Evolutionary conservation across 2,113 vertebrate genomes (phyloP).

Genomic region (Onychorhynchus coronatus): DNA sequence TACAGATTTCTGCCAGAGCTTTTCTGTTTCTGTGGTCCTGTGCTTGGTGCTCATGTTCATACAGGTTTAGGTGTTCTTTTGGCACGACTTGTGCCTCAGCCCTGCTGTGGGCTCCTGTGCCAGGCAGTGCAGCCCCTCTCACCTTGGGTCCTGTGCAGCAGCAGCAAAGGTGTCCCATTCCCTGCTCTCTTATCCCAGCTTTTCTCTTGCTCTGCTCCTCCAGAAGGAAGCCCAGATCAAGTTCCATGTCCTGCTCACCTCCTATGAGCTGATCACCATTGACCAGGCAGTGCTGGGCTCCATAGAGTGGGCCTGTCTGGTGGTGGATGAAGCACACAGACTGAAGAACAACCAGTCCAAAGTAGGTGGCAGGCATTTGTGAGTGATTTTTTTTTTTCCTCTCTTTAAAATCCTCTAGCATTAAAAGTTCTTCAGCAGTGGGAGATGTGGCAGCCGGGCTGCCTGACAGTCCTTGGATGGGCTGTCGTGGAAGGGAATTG

Average conservation of each 20-base stretch:
- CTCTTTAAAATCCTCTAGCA: neutral
- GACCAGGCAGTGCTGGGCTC: slow-evolving; percentile 96
- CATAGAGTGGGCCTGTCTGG: slow-evolving; percentile 93
- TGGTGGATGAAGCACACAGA: slow-evolving; percentile 96
- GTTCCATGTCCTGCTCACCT: slow-evolving; percentile 95
- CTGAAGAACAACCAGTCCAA: slow-evolving; percentile 99
- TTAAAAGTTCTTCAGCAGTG: neutral
- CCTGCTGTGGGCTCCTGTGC: neutral
- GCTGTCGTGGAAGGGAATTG: fast-evolving
- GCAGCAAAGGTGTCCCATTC: neutral
- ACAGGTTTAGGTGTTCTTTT: neutral
- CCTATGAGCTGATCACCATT: slow-evolving; percentile 97
- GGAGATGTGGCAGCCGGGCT: neutral
- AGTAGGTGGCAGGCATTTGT: slow-evolving; percentile 62
- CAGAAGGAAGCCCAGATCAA: slow-evolving; percentile 97
- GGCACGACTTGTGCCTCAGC: fast-evolving
- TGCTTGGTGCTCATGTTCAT: fast-evolving
- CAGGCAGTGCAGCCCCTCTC: neutral
- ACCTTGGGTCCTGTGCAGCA: neutral
- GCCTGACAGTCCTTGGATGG: neutral
- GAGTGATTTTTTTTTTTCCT: neutral
- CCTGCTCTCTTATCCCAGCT: neutral
- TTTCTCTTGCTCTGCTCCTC: neutral
- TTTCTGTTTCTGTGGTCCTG: neutral
- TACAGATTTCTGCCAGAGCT: neutral